phyloP scores from a whole-genome alignment of 2,888 invertebrate species.

The Cheilosia pagana region DNA sequence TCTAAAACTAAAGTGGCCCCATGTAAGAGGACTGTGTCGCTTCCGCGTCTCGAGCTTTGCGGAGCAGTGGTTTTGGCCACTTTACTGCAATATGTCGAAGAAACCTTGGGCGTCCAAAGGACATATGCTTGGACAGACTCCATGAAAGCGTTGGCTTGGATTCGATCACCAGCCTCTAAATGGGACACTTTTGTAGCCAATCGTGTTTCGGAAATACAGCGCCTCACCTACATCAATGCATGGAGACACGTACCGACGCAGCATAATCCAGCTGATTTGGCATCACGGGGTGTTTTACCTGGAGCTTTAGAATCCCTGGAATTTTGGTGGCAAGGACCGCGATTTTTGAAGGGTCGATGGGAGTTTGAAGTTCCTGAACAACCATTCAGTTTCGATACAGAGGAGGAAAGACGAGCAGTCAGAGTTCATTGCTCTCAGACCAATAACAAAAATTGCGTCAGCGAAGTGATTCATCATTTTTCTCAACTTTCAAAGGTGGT shows the following conservation, averaged over 20 bases:
- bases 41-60: no score
- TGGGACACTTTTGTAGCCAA: slow-evolving; percentile 1
- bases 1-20: no score
- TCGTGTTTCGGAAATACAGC: background rate
- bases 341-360: background rate
- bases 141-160: no score
- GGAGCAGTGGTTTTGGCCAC: no score
- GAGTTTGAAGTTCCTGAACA: background rate
- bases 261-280: background rate
- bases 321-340: background rate
- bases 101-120: no score
- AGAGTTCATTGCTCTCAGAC: background rate
- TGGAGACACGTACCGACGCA: slow-evolving; percentile 1
- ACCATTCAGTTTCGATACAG: background rate
- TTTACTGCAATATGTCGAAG: no score
- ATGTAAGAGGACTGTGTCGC: no score
- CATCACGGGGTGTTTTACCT: background rate
- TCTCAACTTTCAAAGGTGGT: background rate
- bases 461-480: background rate
- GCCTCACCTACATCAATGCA: background rate
- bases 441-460: background rate
- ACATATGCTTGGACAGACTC: no score
- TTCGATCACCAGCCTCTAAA: background rate
- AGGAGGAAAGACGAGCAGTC: background rate
- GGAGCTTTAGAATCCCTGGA: background rate